A percentile compares a stretch with the other conserved stretches of the same genome.
These are phyloP conservation scores for Mythimna ferrago DNA, from an alignment of 2,888 invertebrate species.

Conservation along the genomic window DNA sequence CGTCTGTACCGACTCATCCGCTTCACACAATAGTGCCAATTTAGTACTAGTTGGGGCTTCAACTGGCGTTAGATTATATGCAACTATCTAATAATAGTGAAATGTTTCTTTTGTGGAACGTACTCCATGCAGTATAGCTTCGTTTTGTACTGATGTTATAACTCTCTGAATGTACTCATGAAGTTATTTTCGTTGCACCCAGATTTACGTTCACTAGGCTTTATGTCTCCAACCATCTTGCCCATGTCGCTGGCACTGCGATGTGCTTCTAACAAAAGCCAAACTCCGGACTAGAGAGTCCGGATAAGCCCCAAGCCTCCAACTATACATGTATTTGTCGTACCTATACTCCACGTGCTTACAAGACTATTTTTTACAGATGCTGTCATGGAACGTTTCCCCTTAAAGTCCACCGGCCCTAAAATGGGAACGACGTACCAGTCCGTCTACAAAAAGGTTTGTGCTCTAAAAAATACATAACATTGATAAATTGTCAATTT, in stretches of 20 bases:
- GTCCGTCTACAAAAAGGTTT: slow-evolving; percentile 87
- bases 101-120: slow-evolving; percentile 1
- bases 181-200: background rate
- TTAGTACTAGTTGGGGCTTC: slow-evolving; percentile 15
- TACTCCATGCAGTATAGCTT: slow-evolving; percentile 14
- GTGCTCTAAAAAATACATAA: slow-evolving; percentile 6
- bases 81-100: slow-evolving; percentile 28
- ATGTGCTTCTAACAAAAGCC: background rate
- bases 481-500: no score
- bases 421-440: slow-evolving; percentile 86
- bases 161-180: background rate
- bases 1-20: slow-evolving; percentile 13
- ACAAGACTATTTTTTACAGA: slow-evolving; percentile 61
- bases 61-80: slow-evolving; percentile 28
- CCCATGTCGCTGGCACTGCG: background rate
- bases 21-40: slow-evolving; percentile 47
- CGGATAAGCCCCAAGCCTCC: background rate
- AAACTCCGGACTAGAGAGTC: no score
- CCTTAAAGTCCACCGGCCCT: slow-evolving; percentile 81
- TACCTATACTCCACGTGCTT: background rate
- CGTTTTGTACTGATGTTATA: background rate
- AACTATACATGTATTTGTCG: background rate
- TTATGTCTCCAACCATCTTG: background rate
- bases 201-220: background rate
- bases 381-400: slow-evolving; percentile 85